Base-by-base conservation (phyloP, 2,113 vertebrate species). In the Ivindomyrus marchei region DNA sequence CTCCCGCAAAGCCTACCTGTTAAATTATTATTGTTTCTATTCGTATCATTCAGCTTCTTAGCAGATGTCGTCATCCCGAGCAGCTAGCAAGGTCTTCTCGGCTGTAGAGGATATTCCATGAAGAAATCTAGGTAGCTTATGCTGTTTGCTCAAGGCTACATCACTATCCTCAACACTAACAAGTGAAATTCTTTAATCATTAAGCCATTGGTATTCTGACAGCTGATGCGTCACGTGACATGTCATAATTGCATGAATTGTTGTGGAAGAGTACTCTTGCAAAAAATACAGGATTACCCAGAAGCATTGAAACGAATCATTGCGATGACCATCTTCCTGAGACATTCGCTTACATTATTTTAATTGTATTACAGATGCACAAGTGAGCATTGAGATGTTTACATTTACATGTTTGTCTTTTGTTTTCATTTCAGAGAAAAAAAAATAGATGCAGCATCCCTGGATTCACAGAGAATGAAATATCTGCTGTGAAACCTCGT, bases 401-500 rank as follows among this genome's bases (percentile, higher is more conserved):
- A 45, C 91, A 89, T 90, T 91, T 90, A 88, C 89, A 86, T 88
- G 90, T 91, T 92, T 91, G 88, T 91, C 90, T 92, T 91, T 91
- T 89, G 66, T 90, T 89, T 91, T 90, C 91, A 88, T 89, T 89
- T 91, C 74, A 88, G 77, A 85, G 2, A 85, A 10, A 47, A 91
- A 11, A 11, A 90, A 92, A 90, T 88, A 90, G 58, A 66, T 66
- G 58, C 58, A 85, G 19, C 70, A 62, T 91, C 24, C 27, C 49
- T 90, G n/a, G 89, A 66, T 91, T 91, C 87, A 87, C 85, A 90
- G 89, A 80, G 74, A 90, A 91, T 90, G 91, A 90, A 90, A 92
- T 92, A 91, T 92, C 90, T 91, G 91, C 92, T 89, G 92, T 92
- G 91, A 92, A 93, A 91, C 91, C 90, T 93, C 90, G 91, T 93